Percentiles rank a stretch among this genome's conserved stretches.
phyloP scores from a whole-genome alignment of 2,797 vertebrate genomes.

The Sciaenops ocellatus region DNA sequence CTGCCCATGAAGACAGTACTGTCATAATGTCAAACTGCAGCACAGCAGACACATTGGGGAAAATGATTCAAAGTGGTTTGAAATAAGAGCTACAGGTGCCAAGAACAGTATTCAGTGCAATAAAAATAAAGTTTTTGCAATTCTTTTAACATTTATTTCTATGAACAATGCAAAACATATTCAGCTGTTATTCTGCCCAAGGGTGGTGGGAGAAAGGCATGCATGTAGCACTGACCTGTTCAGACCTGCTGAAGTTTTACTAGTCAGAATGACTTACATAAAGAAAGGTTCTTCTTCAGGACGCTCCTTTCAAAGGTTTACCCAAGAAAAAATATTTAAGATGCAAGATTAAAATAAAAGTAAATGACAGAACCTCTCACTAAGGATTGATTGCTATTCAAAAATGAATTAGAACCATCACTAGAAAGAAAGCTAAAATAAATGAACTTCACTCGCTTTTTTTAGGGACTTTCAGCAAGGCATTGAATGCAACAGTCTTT shows the following conservation, averaged over 20 bases:
- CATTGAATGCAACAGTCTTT: not conserved
- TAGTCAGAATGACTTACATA: not conserved
- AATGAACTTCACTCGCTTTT: not conserved
- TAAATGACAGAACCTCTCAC: not conserved
- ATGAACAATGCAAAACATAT: not conserved
- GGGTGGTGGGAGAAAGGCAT: not conserved
- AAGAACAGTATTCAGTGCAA: not conserved
- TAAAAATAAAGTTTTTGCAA: not conserved
- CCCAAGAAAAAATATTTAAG: not conserved
- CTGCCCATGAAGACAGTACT: not conserved
- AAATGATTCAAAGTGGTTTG: not conserved
- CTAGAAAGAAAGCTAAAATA: fast-evolving
- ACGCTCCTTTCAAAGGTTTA: not conserved
- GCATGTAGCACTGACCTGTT: not conserved
- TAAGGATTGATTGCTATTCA: not conserved
- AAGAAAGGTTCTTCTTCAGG: not conserved
- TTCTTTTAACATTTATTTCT: not conserved
- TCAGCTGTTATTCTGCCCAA: not conserved
- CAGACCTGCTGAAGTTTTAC: not conserved
- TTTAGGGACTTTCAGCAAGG: not conserved
- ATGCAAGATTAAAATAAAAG: not conserved
- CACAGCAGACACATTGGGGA: not conserved
- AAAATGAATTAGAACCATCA: not conserved
- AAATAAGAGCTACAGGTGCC: not conserved
- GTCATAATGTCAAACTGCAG: not conserved